Conservation (phyloP, 2,888 invertebrate species). For the Notocelia uddmanniana region DNA sequence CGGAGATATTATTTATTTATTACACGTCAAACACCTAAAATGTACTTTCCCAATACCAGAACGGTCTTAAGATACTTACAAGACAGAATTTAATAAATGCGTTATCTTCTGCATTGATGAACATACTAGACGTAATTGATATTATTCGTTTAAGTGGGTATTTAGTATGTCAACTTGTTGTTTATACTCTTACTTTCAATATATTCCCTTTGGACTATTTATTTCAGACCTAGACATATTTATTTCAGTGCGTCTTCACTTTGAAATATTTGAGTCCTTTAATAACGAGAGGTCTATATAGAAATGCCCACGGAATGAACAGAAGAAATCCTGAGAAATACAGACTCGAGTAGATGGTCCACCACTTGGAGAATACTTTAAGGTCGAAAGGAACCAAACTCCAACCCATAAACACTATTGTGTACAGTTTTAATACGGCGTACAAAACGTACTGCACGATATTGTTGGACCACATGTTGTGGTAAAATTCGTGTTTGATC, state of each 20-base stretch:
- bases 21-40: neutral
- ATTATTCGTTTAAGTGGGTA: neutral
- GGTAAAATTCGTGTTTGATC: conserved; percentile 78
- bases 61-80: neutral
- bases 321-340: conserved; percentile 90
- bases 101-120: neutral
- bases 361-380: conserved; percentile 89
- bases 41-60: neutral
- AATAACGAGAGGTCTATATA: conserved; percentile 80
- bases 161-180: neutral
- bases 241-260: conserved; percentile 36
- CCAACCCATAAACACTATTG: conserved; percentile 94
- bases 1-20: neutral
- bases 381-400: conserved; percentile 91
- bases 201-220: neutral
- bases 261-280: conserved; percentile 50
- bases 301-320: conserved; percentile 88
- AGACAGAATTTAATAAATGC: neutral
- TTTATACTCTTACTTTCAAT: conserved; percentile 1
- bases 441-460: conserved; percentile 79
- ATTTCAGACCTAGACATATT: neutral
- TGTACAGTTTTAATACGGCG: conserved; percentile 89
- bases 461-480: conserved; percentile 72
- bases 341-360: conserved; percentile 86
- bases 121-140: neutral